Percentiles rank a stretch among this genome's conserved stretches.
Conservation (phyloP, 2,888 invertebrate species). For the Drosophila melanosoma region DNA sequence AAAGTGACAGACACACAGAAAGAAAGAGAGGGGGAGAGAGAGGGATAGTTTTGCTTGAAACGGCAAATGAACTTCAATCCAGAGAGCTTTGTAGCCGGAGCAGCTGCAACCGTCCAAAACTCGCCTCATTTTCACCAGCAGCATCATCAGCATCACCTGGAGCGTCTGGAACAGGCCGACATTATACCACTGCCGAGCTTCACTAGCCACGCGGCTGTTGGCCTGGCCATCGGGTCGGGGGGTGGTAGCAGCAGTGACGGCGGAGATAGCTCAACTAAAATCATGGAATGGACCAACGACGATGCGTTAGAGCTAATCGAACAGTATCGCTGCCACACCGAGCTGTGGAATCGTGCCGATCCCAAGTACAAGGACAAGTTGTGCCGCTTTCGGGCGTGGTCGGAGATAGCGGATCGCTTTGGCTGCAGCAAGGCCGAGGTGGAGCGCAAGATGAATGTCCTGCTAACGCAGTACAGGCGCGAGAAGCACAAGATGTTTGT, state of each 20-base stretch:
- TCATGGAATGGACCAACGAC: constrained; percentile 85
- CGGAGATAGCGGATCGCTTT: constrained; percentile 83
- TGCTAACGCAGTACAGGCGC: constrained; percentile 83
- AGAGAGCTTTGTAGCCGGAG: constrained; percentile 66
- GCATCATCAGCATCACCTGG: constrained; percentile 14
- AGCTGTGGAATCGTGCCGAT: constrained; percentile 84
- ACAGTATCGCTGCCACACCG: constrained; percentile 84
- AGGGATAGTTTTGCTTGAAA: constrained; percentile 9
- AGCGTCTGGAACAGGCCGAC: constrained; percentile 30
- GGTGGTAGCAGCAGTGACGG: constrained; percentile 19
- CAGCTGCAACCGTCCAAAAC: constrained; percentile 58
- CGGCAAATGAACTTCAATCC: constrained; percentile 80
- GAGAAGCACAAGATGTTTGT: constrained; percentile 84
- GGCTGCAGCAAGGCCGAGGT: constrained; percentile 84
- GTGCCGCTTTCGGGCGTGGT: constrained; percentile 84
- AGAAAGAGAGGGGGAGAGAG: background rate
- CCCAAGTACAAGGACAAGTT: constrained; percentile 84
- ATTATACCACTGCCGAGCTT: constrained; percentile 63
- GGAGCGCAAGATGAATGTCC: constrained; percentile 84
- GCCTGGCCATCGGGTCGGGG: constrained; percentile 21
- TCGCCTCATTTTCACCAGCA: constrained; percentile 30
- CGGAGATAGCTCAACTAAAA: constrained; percentile 63
- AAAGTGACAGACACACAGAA: background rate
- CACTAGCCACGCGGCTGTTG: constrained; percentile 31
- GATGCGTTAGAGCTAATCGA: constrained; percentile 84